Percentiles rank a stretch among this genome's conserved stretches.
Conservation (phyloP, 1,140 invertebrate genomes). For the Papilio polytes region DNA sequence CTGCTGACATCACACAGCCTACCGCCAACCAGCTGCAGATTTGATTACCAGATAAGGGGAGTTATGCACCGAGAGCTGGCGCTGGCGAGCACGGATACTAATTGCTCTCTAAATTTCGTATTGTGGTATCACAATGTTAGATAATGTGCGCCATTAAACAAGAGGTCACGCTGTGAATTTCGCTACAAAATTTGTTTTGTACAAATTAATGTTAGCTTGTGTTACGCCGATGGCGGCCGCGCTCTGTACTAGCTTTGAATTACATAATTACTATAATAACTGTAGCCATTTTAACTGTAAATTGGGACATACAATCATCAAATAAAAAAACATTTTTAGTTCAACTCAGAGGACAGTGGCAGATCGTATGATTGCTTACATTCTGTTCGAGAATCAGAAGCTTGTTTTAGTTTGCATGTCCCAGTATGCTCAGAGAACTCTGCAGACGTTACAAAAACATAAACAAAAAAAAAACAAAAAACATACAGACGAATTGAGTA, state of each 20-base stretch:
- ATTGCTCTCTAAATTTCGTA: conserved; percentile 29
- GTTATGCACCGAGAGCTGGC: conserved; percentile 7
- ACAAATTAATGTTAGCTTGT: conserved; percentile 13
- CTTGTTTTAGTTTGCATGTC: no score
- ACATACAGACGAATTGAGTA: no score
- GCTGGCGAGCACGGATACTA: conserved; percentile 10
- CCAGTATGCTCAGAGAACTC: no score
- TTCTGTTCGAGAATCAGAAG: no score
- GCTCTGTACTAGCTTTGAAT: background rate
- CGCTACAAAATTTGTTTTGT: conserved; percentile 22
- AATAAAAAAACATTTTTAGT: no score
- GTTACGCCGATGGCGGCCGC: background rate
- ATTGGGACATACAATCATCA: no score
- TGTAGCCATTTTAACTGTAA: background rate
- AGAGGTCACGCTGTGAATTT: conserved; percentile 22
- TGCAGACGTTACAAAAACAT: no score
- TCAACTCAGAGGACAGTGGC: no score
- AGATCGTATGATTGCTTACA: no score
- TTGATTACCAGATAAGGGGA: conserved; percentile 30
- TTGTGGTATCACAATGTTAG: conserved; percentile 34
- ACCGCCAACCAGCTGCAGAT: conserved; percentile 14
- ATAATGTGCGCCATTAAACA: conserved; percentile 23
- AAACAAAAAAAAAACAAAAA: no score
- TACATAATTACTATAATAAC: background rate
- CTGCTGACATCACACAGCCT: background rate